phyloP scores from a whole-genome alignment of 2,113 vertebrate genomes.

The Halichoerus grypus region DNA sequence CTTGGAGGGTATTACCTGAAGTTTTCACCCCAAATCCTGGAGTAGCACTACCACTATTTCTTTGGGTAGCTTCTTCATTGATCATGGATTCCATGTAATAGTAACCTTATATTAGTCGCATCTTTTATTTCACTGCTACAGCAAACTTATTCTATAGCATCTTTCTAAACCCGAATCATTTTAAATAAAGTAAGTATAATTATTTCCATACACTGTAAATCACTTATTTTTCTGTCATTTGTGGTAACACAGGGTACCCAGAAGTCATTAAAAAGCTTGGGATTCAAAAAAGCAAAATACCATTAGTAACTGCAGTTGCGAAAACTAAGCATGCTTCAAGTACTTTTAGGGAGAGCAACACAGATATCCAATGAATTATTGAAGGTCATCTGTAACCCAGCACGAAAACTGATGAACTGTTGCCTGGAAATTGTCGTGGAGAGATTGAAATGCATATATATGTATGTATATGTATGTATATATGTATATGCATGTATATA shows the following conservation, averaged over 20 bases:
- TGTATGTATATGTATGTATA: too few relatives aligned
- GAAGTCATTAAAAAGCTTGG: background rate
- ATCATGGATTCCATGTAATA: constrained; percentile 82
- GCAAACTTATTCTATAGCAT: background rate
- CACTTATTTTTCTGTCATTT: background rate
- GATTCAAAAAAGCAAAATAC: background rate
- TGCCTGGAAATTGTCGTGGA: background rate
- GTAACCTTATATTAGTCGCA: constrained; percentile 56
- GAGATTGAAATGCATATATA: background rate
- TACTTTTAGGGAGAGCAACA: background rate
- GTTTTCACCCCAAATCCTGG: constrained; percentile 75
- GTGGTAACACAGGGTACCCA: background rate
- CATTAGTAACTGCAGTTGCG: background rate
- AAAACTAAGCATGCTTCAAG: background rate
- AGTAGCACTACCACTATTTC: constrained; percentile 77
- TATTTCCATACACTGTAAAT: background rate
- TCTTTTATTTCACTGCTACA: background rate
- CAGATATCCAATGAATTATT: background rate
- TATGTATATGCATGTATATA: too few relatives aligned
- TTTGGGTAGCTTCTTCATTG: constrained; percentile 85
- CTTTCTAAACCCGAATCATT: background rate
- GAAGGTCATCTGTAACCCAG: background rate
- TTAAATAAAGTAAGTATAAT: background rate
- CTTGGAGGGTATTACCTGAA: constrained; percentile 76
- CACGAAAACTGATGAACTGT: background rate